Evolutionary conservation across 2,113 vertebrate species (phyloP).

Genomic region (Lathamus discolor): DNA sequence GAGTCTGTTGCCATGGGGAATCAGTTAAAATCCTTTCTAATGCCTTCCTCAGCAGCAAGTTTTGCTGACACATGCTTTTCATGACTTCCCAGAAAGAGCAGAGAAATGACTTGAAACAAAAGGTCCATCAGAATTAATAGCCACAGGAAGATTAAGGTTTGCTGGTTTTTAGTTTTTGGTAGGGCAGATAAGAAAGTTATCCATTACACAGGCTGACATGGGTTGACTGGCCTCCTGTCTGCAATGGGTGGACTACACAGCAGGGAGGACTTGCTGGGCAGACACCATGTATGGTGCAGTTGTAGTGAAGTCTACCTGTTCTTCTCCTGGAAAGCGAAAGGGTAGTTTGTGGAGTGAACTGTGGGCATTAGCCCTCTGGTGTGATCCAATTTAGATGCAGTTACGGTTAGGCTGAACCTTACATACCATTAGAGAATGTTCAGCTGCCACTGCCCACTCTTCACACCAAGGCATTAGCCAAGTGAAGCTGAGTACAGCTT

Average conservation of each 20-base stretch:
- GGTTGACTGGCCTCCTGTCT: not conserved
- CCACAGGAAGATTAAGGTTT: not conserved
- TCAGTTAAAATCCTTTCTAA: slow-evolving; percentile 56
- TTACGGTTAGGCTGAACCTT: not conserved
- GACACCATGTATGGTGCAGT: fast-evolving
- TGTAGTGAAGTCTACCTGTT: not conserved
- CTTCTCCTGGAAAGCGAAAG: not conserved
- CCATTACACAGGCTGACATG: too few relatives aligned
- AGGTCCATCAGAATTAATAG: not conserved
- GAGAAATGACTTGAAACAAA: slow-evolving; percentile 7
- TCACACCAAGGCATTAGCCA: too few relatives aligned
- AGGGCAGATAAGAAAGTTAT: not conserved
- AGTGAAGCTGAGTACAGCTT: not conserved
- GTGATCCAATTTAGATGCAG: not conserved
- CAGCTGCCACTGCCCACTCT: fast-evolving
- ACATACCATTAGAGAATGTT: fast-evolving
- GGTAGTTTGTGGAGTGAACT: not conserved
- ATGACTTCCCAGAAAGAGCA: not conserved
- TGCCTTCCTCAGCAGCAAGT: slow-evolving; percentile 14
- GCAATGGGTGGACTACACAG: fast-evolving
- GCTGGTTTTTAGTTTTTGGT: not conserved
- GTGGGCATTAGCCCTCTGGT: not conserved
- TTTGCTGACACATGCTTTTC: slow-evolving; percentile 61
- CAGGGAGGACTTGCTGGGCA: not conserved
- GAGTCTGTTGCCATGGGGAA: slow-evolving; percentile 64